Base-by-base conservation (phyloP, 2,797 vertebrate genomes). In the Xenentodon cancila region DNA sequence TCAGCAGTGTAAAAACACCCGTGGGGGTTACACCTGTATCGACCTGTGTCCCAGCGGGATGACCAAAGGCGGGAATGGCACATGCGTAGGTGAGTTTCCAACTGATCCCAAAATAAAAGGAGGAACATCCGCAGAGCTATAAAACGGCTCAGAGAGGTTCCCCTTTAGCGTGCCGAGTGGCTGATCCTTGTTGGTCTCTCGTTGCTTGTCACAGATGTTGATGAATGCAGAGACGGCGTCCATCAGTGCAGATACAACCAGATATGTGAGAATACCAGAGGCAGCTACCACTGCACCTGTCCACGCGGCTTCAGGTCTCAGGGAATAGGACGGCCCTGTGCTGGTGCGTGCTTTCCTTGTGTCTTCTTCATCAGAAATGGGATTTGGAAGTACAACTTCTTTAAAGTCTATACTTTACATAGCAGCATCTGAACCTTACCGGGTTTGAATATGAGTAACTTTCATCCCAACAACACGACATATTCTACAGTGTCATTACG, bases 231-330 rank as follows among this genome's bases (percentile, higher is more conserved):
- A 81, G 95, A 96, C 2, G 96, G 96, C 9, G 95, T 92, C 19
- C 98, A 99, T 84, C 96, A 95, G 66, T 99, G 98, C 92, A 92
- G 94, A 82, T 96, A 96, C 75, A 98, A 98, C 84, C 97, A 99
- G 91, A 93, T 96, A 48, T 99, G 97, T 65, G 96, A 99, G 92
- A 99, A 99, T 73, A 96, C 91, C 1, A 89, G 91, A 64, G 96
- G 97, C 53, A 97, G 96, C 89, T 95, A 99, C 91, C 95, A 92
- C n/a, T 99, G 98, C 40, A 92, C 93, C 15, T 99, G 97, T 66
- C 96, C 96, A 0, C 83, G 95, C 17, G 97, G 97, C 0, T 95
- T 94, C 88, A 94, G 95, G 21, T 94, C 94, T 42, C 97, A 97
- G 90, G 96, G 95, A 58, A 53, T 92, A 19, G 96, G 96, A 40